phyloP scores from a whole-genome alignment of 92 coral and sea anemone genomes.

The Porites evermanni region DNA sequence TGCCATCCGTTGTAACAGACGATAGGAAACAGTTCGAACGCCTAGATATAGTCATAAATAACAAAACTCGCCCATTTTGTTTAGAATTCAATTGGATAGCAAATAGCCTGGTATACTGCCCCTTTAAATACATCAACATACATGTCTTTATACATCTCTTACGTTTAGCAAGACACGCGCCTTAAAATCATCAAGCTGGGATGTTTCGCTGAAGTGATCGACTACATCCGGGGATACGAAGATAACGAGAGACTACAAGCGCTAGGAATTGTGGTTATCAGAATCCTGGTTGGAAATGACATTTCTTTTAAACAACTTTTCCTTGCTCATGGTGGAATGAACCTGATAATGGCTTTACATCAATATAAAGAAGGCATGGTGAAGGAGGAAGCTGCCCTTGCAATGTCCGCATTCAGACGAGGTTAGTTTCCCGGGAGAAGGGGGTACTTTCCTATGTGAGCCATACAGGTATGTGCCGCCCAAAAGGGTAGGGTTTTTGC shows the following conservation, averaged over 20 bases:
- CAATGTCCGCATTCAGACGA: conserved; percentile 61
- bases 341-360: conserved; percentile 82
- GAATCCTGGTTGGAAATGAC: conserved; percentile 73
- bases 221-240: conserved; percentile 85
- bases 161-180: conserved; percentile 67
- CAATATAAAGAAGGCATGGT: conserved; percentile 81
- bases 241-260: conserved; percentile 72
- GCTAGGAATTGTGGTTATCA: conserved; percentile 71
- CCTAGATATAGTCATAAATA: no score
- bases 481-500: no score
- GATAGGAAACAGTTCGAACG: no score
- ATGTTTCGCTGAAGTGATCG: conserved; percentile 75
- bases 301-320: conserved; percentile 75
- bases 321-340: conserved; percentile 89
- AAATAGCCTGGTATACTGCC: no score
- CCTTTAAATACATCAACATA: not conserved
- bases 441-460: no score
- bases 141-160: not conserved
- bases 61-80: no score
- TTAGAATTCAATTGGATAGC: no score
- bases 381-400: conserved; percentile 74
- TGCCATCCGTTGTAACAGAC: no score
- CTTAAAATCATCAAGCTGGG: conserved; percentile 79
- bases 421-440: no score
- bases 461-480: no score